Evolutionary conservation across 2,888 invertebrate species (phyloP).

Genomic region (Pogonocherus hispidulus): DNA sequence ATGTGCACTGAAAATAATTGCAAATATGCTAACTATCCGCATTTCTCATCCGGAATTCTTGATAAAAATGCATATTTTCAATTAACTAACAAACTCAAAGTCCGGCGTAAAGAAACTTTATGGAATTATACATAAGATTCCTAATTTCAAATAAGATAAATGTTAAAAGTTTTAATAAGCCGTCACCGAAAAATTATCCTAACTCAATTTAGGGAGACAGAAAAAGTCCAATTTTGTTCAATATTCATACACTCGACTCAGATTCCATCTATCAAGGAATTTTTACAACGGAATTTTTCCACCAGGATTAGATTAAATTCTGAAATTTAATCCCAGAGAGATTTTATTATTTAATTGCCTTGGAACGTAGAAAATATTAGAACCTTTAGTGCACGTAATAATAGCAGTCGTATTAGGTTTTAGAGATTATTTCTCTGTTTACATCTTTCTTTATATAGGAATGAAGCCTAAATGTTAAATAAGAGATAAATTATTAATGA

Average conservation of each 20-base stretch:
- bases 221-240: conserved; percentile 28
- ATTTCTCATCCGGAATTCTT: background rate
- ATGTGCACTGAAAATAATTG: background rate
- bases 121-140: conserved; percentile 38
- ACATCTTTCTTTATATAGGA: too few relatives aligned
- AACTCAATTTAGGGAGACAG: conserved; percentile 30
- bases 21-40: background rate
- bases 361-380: background rate
- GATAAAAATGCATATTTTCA: conserved; percentile 17
- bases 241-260: conserved; percentile 32
- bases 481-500: too few relatives aligned
- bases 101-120: conserved; percentile 24
- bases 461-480: too few relatives aligned
- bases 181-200: conserved; percentile 41
- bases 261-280: background rate
- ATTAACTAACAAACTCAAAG: conserved; percentile 8
- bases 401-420: too few relatives aligned
- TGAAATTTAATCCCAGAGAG: background rate
- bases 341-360: background rate
- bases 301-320: background rate
- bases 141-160: conserved; percentile 37
- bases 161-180: conserved; percentile 43
- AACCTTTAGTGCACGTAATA: too few relatives aligned
- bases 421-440: too few relatives aligned
- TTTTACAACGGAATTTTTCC: background rate